These are phyloP conservation scores for Entosphenus tridentatus DNA, from an alignment of 2,113 vertebrate species.

Conservation along the genomic window DNA sequence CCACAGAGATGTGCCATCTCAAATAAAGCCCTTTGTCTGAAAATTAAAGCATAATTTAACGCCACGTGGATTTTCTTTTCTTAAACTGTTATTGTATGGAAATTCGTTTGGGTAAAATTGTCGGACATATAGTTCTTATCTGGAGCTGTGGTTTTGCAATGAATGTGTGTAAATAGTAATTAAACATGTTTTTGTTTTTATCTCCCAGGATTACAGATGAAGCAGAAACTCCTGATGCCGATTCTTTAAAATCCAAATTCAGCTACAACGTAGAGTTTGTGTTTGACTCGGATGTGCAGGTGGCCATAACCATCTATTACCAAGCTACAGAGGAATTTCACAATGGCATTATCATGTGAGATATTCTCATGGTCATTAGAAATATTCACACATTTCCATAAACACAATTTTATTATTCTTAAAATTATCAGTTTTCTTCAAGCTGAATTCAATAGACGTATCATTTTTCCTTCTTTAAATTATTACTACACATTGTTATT, in stretches of 20 bases:
- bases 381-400: too few species aligned
- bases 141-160: too few species aligned
- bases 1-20: not conserved
- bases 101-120: too few species aligned
- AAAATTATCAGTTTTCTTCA: too few species aligned
- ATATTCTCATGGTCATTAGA: constrained; percentile 6
- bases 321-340: constrained; percentile 81
- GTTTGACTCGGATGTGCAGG: constrained; percentile 75
- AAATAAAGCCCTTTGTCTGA: not conserved
- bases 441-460: too few species aligned
- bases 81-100: too few species aligned
- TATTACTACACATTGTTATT: too few species aligned
- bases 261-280: constrained; percentile 91
- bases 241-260: constrained; percentile 11
- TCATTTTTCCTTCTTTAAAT: too few species aligned
- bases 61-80: too few species aligned
- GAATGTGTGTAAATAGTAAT: too few species aligned
- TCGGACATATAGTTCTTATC: too few species aligned
- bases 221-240: not conserved
- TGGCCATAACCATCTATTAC: constrained; percentile 85
- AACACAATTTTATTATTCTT: too few species aligned
- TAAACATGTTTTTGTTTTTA: not conserved
- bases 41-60: not conserved
- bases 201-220: not conserved
- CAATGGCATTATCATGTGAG: constrained; percentile 78